Evolutionary conservation across 2,797 vertebrate genomes (phyloP), one percentile per base, ranked within the genome.

Genomic region (Loris lydekkerianus): DNA sequence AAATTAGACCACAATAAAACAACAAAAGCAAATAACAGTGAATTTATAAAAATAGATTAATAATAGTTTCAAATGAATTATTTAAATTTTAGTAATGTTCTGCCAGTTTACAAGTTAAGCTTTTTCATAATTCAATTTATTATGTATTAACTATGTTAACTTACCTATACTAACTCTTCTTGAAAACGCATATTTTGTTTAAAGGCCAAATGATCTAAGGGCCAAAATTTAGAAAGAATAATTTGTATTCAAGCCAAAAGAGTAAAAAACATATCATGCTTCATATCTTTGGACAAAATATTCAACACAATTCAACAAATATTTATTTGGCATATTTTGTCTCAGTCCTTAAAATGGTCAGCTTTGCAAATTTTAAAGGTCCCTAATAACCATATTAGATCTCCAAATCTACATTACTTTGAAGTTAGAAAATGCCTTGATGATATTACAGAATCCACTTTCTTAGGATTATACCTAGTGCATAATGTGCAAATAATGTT

Each of bases 241-340:
- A 92, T 72, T 81, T 58, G 2, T 61, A 90, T 77, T 76, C 53
- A 86, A 65, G 34, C 27, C 56, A 95, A 96, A 92, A 76, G 73
- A 85, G 34, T 20, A 85, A 87, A 89, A 91, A 13, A 8, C n/a
- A 15, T 37, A 60, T 80, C 53, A 85, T 95, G 46, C n/a, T 86
- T 97, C 21, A 40, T 23, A 89, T 37, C 29, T 80, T 93, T 86
- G n/a, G 18, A 40, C 25, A 93, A 96, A 95, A 67, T 49, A 84
- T 58, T 87, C 46, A 25, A 7, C 7, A 61, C 43, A 81, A 14
- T 43, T 75, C 72, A 93, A 40, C 67, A 92, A 86, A 56, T 86
- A 82, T 25, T 69, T 65, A 76, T 72, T 89, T 60, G 29, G 29
- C 27, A 86, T 56, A 40, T 82, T 29, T 76, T 78, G 23, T 53